Evolutionary conservation across 2,113 vertebrate genomes (phyloP).

Genomic region (Gallinago jamesoni): DNA sequence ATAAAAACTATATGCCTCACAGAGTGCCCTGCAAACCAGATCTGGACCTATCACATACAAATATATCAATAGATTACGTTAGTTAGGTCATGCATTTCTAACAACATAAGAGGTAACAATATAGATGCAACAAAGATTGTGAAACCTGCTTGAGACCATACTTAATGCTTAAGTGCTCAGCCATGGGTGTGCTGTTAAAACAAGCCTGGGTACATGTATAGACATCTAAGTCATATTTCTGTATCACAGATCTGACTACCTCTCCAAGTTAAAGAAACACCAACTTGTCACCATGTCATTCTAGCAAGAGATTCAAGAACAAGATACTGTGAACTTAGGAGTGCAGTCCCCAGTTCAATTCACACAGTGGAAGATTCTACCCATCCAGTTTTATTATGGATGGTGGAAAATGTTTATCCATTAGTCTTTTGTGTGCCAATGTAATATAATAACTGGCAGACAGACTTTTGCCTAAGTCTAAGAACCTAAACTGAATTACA

Average conservation of each 20-base stretch:
- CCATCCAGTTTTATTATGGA: background rate
- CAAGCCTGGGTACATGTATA: background rate
- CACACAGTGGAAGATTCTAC: background rate
- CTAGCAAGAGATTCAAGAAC: background rate
- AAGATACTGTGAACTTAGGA: background rate
- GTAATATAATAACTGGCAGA: background rate
- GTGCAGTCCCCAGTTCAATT: background rate
- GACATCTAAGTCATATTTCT: background rate
- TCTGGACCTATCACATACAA: background rate
- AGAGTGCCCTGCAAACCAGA: background rate
- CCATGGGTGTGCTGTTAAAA: background rate
- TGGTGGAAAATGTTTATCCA: background rate
- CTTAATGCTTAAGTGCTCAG: fast-evolving
- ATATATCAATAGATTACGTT: background rate
- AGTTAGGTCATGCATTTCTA: background rate
- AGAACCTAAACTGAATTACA: background rate
- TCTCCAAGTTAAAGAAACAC: background rate
- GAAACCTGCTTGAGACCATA: background rate
- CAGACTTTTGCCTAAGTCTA: background rate
- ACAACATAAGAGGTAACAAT: background rate
- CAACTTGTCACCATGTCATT: background rate
- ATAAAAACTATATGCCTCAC: background rate
- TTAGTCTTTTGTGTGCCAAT: background rate
- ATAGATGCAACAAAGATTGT: background rate
- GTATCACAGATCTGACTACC: background rate